Evolutionary conservation across 2,113 vertebrate species (phyloP).

Genomic region (Pholis gunnellus): DNA sequence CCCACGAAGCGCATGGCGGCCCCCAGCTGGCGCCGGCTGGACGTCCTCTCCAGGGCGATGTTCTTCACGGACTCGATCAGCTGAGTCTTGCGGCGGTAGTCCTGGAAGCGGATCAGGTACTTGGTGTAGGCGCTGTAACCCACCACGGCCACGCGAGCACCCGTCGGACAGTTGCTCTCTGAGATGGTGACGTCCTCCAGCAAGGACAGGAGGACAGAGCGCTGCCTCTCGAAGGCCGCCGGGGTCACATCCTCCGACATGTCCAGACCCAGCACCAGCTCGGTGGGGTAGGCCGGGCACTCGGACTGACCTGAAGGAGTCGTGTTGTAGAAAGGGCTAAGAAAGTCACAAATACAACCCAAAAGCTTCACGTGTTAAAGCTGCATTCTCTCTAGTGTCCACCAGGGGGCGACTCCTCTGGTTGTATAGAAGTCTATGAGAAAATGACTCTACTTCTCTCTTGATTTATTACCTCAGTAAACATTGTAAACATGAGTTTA

Average conservation of each 20-base stretch:
- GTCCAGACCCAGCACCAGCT: conserved; percentile 91
- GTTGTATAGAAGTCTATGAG: no score
- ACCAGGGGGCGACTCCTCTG: neutral
- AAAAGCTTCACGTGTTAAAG: no score
- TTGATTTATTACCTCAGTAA: no score
- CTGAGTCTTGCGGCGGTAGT: conserved; percentile 75
- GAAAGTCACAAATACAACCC: no score
- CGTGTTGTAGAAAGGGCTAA: no score
- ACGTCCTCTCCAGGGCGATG: conserved; percentile 81
- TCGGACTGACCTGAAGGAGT: conserved; percentile 60
- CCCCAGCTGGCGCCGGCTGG: conserved; percentile 83
- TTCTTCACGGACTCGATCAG: conserved; percentile 82
- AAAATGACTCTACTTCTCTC: no score
- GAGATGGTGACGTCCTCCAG: conserved; percentile 83
- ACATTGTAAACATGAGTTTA: no score
- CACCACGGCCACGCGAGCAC: conserved; percentile 86
- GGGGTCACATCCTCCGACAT: conserved; percentile 84
- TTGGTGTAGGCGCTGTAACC: conserved; percentile 82
- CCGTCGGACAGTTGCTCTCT: conserved; percentile 89
- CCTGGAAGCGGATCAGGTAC: conserved; percentile 89
- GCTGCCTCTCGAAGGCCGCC: conserved; percentile 87
- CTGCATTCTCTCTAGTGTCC: neutral
- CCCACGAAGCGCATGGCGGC: conserved; percentile 88
- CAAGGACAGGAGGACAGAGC: conserved; percentile 77
- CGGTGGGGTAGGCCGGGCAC: conserved; percentile 88